Base-by-base conservation (phyloP, 1,140 invertebrate genomes). In the Batillaria attramentaria region DNA sequence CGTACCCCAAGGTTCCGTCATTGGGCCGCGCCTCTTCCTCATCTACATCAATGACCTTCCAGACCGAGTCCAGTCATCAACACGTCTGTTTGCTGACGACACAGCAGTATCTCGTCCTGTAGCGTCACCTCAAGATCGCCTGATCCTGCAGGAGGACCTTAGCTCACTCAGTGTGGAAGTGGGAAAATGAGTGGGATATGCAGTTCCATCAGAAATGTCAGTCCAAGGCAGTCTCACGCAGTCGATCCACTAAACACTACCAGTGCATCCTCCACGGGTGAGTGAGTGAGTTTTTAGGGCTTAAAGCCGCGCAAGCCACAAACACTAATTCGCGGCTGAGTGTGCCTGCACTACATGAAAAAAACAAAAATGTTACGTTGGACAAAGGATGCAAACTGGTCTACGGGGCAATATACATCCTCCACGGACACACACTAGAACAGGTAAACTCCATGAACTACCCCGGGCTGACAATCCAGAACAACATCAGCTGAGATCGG, bases 1-100 rank as follows among this genome's bases (percentile, higher is more conserved):
- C 0, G 66, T 69, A 6, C 66, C 37, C 3, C 66, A 69, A 76
- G 82, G 80, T 20, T 79, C 80, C 35, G 72, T 82, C n/a, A 18
- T 83, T 5, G 77, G 77, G 20, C 83, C 73, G 2, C 76, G 72
- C 33, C 57, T 84, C 28, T 31, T 83, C 43, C 46, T 79, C 20
- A 68, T 54, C 41, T 82, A 81, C 60, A 73, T 73, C 20, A 73
- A 54, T 31, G 70, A 73, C 35, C 42, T 73, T 31, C 70, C 70
- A 35, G 70, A 46, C 0, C 41, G 70, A 35, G 28, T 73, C 42
- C 43, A 46, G 42, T 73, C 70, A 1, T 46, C 3, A 33, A 10
- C 33, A 35, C 70, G 70, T 16, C 70, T 73, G 33, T 73, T 73
- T 73, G 70, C 70, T 33, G 70, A 73, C 18, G 70, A 73, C 5